A percentile compares a stretch with the other conserved stretches of the same genome.
These are phyloP conservation scores for Lasioglossum leucozonium DNA, from an alignment of 2,888 invertebrate genomes.

Conservation along the genomic window DNA sequence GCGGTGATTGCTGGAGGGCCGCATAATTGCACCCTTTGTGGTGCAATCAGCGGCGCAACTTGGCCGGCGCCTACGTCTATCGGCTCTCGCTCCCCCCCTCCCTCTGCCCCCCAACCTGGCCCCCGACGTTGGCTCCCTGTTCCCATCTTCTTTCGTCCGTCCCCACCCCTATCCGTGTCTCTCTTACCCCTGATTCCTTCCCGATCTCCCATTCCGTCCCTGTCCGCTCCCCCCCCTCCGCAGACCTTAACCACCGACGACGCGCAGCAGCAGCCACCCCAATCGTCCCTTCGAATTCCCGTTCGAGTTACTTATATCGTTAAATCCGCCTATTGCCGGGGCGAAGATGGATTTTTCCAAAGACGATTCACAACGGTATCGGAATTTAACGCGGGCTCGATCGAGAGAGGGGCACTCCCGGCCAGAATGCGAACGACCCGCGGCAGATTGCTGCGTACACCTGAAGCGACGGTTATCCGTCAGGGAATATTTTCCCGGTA, in stretches of 20 bases:
- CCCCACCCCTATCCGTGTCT: constrained; percentile 41
- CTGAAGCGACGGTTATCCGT: constrained; percentile 15
- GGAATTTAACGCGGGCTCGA: constrained; percentile 28
- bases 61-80: constrained; percentile 79
- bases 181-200: constrained; percentile 48
- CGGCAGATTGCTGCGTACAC: constrained; percentile 13
- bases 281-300: constrained; percentile 65
- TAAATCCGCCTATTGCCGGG: constrained; percentile 56
- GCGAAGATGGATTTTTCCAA: constrained; percentile 51
- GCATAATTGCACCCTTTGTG: constrained; percentile 85
- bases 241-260: constrained; percentile 51
- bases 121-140: constrained; percentile 41
- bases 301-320: constrained; percentile 67
- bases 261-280: constrained; percentile 48
- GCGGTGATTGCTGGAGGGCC: constrained; percentile 85
- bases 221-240: neutral
- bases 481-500: neutral
- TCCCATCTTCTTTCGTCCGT: constrained; percentile 53
- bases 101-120: constrained; percentile 32
- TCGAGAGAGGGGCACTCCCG: constrained; percentile 4
- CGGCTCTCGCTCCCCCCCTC: constrained; percentile 64
- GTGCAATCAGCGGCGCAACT: constrained; percentile 85
- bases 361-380: neutral
- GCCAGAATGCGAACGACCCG: constrained; percentile 35
- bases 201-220: constrained; percentile 13